Base-by-base conservation (phyloP, 2,113 vertebrate species). In the Salvelinus fontinalis region DNA sequence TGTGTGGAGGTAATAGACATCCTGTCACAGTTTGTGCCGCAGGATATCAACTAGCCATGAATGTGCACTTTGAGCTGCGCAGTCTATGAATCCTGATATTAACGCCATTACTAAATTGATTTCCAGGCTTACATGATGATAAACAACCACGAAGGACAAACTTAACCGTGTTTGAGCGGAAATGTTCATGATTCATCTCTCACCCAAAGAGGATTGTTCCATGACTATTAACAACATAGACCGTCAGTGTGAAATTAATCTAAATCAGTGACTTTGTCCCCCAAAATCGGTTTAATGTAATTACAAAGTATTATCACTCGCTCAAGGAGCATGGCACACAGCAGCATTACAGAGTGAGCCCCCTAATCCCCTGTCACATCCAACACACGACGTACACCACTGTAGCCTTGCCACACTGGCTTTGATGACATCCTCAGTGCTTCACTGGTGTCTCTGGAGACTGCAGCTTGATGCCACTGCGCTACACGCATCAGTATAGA, bases 261-360 rank as follows among this genome's bases (percentile, higher is more conserved):
- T 13, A 74, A 80, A 75, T 86, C 67, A 49, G n/a, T 34, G 24
- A 65, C 73, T 81, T 78, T 86, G 80, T 83, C 34, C 80, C 77
- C 77, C 68, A 79, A 68, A 86, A 90, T 86, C 76, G 51, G 78
- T 72, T 82, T 88, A 86, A 86, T 85, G 81, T 68, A 85, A 81
- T 89, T 86, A 87, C 57, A 79, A 73, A 62, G 73, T 51, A 78
- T 85, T 87, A 84, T 84, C 34, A 24, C 44, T 73, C 12, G 26
- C 73, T 77, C 64, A 76, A 51, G 49, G 71, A 82, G 76, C 48
- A 20, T 14, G 39, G 73, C 69, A 7, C 75, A 79, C 62, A 54
- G 51, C 75, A 79, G 76, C 75, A 68, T 49, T 67, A 81, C 76
- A 81, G 81, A 85, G 75, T 76, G 78, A 81, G 71, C 82, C 24